A percentile compares a stretch with the other conserved stretches of the same genome.
Conservation (phyloP, 1,140 invertebrate species). For the Zaprionus africanus region DNA sequence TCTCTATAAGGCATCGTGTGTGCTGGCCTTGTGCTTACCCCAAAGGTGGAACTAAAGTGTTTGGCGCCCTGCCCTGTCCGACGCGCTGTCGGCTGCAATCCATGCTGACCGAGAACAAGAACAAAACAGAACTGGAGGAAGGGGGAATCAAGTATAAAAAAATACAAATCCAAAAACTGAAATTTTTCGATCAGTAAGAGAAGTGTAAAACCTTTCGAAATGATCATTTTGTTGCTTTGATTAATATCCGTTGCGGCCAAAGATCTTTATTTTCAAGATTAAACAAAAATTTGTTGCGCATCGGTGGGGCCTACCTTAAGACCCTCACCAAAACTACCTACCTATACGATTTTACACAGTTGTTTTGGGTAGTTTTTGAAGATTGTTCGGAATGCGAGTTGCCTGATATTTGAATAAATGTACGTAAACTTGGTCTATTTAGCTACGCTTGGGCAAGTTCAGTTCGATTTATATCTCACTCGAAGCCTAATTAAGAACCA, state of each 20-base stretch:
- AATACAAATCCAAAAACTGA: slow-evolving; percentile 1
- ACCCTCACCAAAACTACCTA: background rate
- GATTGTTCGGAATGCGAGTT: background rate
- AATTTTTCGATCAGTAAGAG: background rate
- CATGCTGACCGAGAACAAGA: slow-evolving; percentile 19
- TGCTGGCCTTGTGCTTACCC: slow-evolving; percentile 51
- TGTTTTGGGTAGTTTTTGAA: background rate
- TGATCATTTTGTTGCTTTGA: slow-evolving; percentile 45
- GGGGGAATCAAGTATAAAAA: background rate
- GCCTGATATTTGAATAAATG: background rate
- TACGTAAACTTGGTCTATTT: background rate
- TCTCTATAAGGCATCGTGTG: background rate
- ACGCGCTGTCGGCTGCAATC: background rate
- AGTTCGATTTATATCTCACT: slow-evolving; percentile 6
- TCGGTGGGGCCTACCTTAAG: background rate
- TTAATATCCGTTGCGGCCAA: slow-evolving; percentile 44
- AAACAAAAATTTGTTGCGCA: slow-evolving; percentile 47
- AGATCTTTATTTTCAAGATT: slow-evolving; percentile 48
- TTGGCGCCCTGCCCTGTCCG: slow-evolving; percentile 58
- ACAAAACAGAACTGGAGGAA: background rate
- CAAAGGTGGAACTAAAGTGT: slow-evolving; percentile 66
- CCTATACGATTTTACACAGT: slow-evolving; percentile 1
- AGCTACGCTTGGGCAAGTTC: background rate
- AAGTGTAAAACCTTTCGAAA: slow-evolving; percentile 24
- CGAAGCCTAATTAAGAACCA: background rate